Percentiles rank a stretch among this genome's conserved stretches.
phyloP scores from a whole-genome alignment of 1,140 invertebrate genomes.

The Ladona fulva region DNA sequence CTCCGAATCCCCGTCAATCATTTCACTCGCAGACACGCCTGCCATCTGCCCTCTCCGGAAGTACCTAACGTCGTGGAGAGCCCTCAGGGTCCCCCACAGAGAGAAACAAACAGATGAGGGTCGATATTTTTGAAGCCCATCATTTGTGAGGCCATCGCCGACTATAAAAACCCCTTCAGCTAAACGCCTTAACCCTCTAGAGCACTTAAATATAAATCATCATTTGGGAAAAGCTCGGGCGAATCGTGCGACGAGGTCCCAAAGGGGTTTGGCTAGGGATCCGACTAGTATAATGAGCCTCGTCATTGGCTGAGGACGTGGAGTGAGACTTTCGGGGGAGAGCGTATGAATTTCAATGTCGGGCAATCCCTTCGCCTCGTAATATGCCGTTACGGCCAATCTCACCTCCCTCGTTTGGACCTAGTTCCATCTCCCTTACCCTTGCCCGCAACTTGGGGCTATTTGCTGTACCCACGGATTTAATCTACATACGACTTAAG shows the following conservation, averaged over 20 bases:
- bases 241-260: background rate
- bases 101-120: slow-evolving; percentile 4
- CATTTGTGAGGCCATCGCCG: background rate
- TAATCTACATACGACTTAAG: no score
- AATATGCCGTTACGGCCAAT: no score
- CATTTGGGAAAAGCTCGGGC: background rate
- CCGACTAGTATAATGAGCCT: background rate
- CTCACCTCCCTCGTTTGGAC: no score
- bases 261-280: background rate
- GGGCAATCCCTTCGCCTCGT: background rate
- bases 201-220: slow-evolving; percentile 4
- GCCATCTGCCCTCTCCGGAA: slow-evolving; percentile 1
- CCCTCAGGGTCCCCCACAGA: background rate
- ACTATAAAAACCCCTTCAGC: background rate
- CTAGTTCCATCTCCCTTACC: no score
- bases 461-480: no score
- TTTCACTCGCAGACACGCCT: background rate
- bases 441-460: no score
- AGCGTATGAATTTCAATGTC: background rate
- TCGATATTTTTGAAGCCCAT: background rate
- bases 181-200: background rate
- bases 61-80: background rate
- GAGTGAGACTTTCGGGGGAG: background rate
- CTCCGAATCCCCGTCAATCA: background rate
- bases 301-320: background rate